Evolutionary conservation across 2,113 vertebrate genomes (phyloP).

Genomic region (Rutilus rutilus): DNA sequence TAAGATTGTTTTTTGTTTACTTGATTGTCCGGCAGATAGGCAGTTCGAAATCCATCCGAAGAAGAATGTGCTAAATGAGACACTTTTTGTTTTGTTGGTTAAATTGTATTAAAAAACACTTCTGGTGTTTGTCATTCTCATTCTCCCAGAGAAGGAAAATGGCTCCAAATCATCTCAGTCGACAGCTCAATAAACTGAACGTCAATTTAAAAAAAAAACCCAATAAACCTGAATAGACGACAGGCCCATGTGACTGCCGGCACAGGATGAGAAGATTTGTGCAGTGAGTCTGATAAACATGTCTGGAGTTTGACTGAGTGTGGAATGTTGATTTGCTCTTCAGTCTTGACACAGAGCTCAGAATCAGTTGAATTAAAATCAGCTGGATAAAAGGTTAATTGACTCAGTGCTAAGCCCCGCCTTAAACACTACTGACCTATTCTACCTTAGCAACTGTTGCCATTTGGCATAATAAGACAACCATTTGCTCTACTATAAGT

Average conservation of each 20-base stretch:
- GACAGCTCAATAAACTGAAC: constrained; percentile 40
- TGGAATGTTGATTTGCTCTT: constrained; percentile 23
- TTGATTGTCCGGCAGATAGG: too few relatives aligned
- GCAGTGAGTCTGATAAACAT: constrained; percentile 39
- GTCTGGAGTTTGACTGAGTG: constrained; percentile 17
- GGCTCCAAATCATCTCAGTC: constrained; percentile 38
- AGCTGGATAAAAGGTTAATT: constrained; percentile 3
- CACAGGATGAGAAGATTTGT: not conserved
- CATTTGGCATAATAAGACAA: not conserved
- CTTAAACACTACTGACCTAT: constrained; percentile 5
- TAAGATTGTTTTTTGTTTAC: not conserved
- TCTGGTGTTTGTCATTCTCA: not conserved
- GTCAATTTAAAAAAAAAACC: constrained; percentile 21
- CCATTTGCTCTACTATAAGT: not conserved
- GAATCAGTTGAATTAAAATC: constrained; percentile 8
- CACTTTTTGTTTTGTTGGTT: not conserved
- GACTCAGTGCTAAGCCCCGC: constrained; percentile 1
- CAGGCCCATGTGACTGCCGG: not conserved
- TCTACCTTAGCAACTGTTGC: not conserved
- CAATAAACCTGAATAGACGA: constrained; percentile 2
- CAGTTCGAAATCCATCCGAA: too few relatives aligned
- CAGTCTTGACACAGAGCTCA: constrained; percentile 10
- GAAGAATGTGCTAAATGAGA: not conserved
- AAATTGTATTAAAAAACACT: not conserved
- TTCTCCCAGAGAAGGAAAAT: not conserved